Evolutionary conservation across 37 sponge, comb jelly and placozoan genomes (phyloP), one percentile per base, ranked within the genome.

Genomic region (Eunapius fragilis): DNA sequence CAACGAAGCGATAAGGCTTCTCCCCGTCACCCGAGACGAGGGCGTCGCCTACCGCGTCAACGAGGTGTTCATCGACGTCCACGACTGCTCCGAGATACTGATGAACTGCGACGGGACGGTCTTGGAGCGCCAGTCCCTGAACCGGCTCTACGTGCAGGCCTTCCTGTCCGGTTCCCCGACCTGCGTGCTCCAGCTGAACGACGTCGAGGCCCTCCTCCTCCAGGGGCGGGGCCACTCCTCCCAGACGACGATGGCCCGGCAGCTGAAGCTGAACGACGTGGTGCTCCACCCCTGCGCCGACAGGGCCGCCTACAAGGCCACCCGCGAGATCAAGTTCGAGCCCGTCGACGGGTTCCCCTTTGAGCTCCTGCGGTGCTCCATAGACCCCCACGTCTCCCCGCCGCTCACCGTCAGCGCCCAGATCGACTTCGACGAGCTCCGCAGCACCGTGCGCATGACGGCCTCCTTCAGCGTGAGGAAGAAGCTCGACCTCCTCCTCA

Each of bases 71-170:
- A 72, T 96, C 19, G 96, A 96, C 74, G 87, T 96, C 70, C 92
- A 92, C 77, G 96, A 96, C 68, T 50, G 81, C 41, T 87, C 93
- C 0, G 81, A 90, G 34, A 96, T 96, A 30, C 73, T 96, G 77
- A 96, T 96, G 96, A 96, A 92, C 83, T 92, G 96, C 69, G 90
- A 96, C 78, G 96, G 96, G 25, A 93, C 96, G 0, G 96, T 96
- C 0, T 72, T 96, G 67, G 96, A 96, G 67, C 75, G 96, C 38
- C 76, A 79, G 58, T 92, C 93, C 11, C 81, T 88, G 22, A 92
- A 90, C 45, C 31, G 90, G n/a, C 37, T 96, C 37, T 87, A 90
- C 67, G 80, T 96, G 24, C 96, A 96, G 73, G 96, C 93, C 17
- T 96, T 92, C 68, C 80, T 92, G 22, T 80, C 88, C 0, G 90